Evolutionary conservation across 2,888 invertebrate genomes (phyloP), one percentile per base, ranked within the genome.

Genomic region (Tiliacea citrago): DNA sequence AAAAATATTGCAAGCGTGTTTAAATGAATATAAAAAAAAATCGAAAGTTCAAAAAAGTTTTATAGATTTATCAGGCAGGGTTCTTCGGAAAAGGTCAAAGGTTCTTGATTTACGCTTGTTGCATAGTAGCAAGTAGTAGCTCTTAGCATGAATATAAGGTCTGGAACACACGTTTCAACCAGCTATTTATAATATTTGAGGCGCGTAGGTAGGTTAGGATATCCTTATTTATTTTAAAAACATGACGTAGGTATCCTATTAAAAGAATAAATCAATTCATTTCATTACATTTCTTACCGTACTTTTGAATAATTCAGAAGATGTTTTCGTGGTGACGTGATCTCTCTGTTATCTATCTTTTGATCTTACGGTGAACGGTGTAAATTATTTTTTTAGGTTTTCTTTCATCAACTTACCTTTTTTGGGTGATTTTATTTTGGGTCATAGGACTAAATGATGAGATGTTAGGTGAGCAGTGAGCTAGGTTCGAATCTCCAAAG

Each of bases 91-190:
- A 3, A 58, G 21, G 13, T 5, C 35, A 42, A 66, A 58, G 4
- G 55, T 45, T 61, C 53, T 58, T 72, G 82, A 42, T 35, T 55
- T 47, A 29, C 62, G 45, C 60, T n/a, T n/a, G n/a, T n/a, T n/a
- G n/a, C n/a, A n/a, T n/a, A n/a, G n/a, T n/a, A 55, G 68, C 49
- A 57, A 76, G 77, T 47, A 45, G 29, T 51, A 13, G 13, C 80
- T 66, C 42, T 24, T 29, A 35, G 10, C 10, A 12, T 16, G n/a
- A 63, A 29, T 53, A 39, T 66, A 51, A 47, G 24, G 39, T n/a
- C 24, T 58, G 47, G 7, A 29, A 42, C n/a, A 39, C n/a, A 24
- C 29, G 16, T 18, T 69, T 13, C 12, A 29, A n/a, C 0, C 4
- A 51, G 49, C 16, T 45, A 35, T 62, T 8, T 35, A 12, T 18